Percentiles rank a stretch among this genome's conserved stretches.
Conservation (phyloP, 2,888 invertebrate species). For the Neoscelio sp. region DNA sequence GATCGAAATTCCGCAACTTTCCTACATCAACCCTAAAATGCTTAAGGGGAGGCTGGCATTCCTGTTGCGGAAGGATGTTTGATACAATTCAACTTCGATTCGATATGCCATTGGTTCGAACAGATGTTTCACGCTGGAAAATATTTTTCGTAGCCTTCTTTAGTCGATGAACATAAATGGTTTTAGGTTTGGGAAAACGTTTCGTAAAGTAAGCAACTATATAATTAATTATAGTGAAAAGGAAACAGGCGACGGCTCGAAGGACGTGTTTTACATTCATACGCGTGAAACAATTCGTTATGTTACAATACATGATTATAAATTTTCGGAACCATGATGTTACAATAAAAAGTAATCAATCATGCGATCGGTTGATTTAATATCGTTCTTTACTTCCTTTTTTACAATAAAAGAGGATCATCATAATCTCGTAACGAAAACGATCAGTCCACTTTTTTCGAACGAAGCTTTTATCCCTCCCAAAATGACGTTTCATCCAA, state of each 20-base stretch:
- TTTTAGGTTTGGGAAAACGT: too few relatives aligned
- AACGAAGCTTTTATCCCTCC: neutral
- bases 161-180: constrained; percentile 4
- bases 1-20: constrained; percentile 59
- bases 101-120: constrained; percentile 41
- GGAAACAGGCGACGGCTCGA: too few relatives aligned
- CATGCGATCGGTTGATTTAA: constrained; percentile 30
- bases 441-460: constrained; percentile 35
- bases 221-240: too few relatives aligned
- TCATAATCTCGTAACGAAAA: constrained; percentile 37
- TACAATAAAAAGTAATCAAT: constrained; percentile 26
- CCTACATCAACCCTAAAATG: constrained; percentile 28
- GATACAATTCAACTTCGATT: constrained; percentile 59
- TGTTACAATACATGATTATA: too few relatives aligned
- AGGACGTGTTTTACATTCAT: too few relatives aligned
- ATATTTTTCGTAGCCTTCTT: constrained; percentile 24
- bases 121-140: constrained; percentile 52
- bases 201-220: too few relatives aligned
- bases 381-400: constrained; percentile 7
- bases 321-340: too few relatives aligned
- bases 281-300: too few relatives aligned
- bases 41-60: constrained; percentile 34
- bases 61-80: constrained; percentile 41
- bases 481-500: constrained; percentile 53
- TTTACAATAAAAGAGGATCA: constrained; percentile 28